Evolutionary conservation across 2,888 invertebrate species (phyloP).

Genomic region (Oithona nana): DNA sequence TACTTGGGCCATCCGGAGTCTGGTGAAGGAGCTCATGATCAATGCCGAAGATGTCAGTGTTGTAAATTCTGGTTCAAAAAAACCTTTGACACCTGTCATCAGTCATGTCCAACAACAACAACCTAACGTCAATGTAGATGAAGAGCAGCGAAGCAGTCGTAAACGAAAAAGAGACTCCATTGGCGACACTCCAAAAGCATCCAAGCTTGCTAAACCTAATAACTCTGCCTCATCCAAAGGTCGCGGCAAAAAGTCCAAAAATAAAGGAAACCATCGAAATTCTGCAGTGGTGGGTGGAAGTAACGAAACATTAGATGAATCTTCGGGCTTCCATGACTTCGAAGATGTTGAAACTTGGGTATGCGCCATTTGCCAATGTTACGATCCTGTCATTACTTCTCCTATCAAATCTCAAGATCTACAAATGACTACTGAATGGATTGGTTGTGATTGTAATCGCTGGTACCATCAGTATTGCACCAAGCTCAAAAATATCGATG

Average conservation of each 20-base stretch:
- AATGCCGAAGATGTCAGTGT: constrained; percentile 6
- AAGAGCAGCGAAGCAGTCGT: too few species aligned
- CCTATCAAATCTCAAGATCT: background rate
- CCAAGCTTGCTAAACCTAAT: too few species aligned
- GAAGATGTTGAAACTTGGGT: constrained; percentile 13
- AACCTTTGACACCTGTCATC: background rate
- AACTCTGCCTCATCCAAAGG: too few species aligned
- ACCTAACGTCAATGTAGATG: too few species aligned
- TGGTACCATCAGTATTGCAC: constrained; percentile 14
- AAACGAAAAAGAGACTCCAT: too few species aligned
- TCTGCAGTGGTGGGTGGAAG: too few species aligned
- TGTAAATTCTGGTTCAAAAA: background rate
- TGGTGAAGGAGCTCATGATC: background rate
- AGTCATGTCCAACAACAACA: too few species aligned
- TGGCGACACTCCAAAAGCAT: too few species aligned
- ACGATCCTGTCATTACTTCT: constrained; percentile 1
- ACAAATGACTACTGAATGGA: constrained; percentile 3
- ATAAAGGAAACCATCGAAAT: too few species aligned
- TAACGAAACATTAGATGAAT: background rate
- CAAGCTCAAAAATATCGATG: background rate
- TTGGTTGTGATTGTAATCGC: constrained; percentile 12
- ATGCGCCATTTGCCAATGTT: constrained; percentile 5
- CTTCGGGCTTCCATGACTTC: constrained; percentile 10
- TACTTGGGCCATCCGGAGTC: background rate
- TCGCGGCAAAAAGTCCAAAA: background rate